Percentiles rank a stretch among this genome's conserved stretches.
phyloP scores from a whole-genome alignment of 1,140 invertebrate genomes.

The Arctopsyche grandis region DNA sequence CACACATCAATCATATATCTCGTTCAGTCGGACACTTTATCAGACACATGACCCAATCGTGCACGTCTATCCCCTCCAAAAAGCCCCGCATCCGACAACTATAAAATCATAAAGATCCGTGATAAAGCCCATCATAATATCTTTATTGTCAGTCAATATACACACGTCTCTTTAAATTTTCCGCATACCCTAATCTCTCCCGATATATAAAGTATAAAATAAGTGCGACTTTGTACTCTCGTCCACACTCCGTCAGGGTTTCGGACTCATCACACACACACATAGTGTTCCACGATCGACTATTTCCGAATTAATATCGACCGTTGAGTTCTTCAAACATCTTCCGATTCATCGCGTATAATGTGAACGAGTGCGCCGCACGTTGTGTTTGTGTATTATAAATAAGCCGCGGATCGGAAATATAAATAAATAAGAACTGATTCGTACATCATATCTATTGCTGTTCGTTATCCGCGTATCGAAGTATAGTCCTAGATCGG shows the following conservation, averaged over 20 bases:
- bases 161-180: slow-evolving; percentile 14
- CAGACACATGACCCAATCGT: not conserved
- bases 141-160: slow-evolving; percentile 44
- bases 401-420: too few species aligned
- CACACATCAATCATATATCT: not conserved
- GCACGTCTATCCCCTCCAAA: slow-evolving; percentile 43
- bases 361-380: slow-evolving; percentile 8
- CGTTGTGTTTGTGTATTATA: not conserved
- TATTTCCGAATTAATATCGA: not conserved
- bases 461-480: not conserved
- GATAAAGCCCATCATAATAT: slow-evolving; percentile 46
- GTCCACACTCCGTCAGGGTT: too few species aligned
- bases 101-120: slow-evolving; percentile 47
- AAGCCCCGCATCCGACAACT: slow-evolving; percentile 18
- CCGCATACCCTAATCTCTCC: not conserved
- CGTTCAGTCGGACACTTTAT: not conserved
- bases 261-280: too few species aligned
- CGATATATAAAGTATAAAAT: not conserved
- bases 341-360: slow-evolving; percentile 4
- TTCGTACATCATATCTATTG: too few species aligned
- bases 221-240: not conserved
- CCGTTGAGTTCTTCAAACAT: not conserved
- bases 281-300: too few species aligned
- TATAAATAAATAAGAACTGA: too few species aligned
- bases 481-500: not conserved